Evolutionary conservation across 1,140 invertebrate genomes (phyloP).

Genomic region (Anastrepha ludens): DNA sequence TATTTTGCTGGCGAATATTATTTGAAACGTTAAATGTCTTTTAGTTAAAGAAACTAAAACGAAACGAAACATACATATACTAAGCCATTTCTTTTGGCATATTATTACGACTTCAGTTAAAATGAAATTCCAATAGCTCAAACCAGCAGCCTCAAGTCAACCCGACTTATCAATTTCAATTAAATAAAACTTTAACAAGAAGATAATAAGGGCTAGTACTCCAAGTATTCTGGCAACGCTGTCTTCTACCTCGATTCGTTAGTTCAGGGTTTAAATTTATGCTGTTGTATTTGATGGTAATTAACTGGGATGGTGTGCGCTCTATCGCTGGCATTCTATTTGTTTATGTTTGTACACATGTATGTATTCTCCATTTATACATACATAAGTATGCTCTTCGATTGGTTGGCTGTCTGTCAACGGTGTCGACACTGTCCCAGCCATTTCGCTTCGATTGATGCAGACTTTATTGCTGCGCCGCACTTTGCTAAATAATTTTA

Average conservation of each 20-base stretch:
- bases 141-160: no score
- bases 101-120: neutral
- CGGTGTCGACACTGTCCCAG: neutral
- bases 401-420: neutral
- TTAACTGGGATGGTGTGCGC: neutral
- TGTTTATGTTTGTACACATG: neutral
- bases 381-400: neutral
- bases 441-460: neutral
- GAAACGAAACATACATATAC: no score
- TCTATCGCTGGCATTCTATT: neutral
- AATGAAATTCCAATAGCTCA: no score
- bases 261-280: neutral
- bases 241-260: neutral
- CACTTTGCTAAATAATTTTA: neutral
- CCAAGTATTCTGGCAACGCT: neutral
- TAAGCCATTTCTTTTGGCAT: neutral
- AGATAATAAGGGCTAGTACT: neutral
- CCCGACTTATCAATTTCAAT: neutral
- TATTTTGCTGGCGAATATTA: no score
- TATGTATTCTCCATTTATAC: neutral
- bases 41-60: no score
- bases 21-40: no score
- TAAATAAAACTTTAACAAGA: neutral
- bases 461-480: neutral
- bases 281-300: neutral